phyloP scores from a whole-genome alignment of 2,888 invertebrate species.

The Ashinkailepas kermadecensis region DNA sequence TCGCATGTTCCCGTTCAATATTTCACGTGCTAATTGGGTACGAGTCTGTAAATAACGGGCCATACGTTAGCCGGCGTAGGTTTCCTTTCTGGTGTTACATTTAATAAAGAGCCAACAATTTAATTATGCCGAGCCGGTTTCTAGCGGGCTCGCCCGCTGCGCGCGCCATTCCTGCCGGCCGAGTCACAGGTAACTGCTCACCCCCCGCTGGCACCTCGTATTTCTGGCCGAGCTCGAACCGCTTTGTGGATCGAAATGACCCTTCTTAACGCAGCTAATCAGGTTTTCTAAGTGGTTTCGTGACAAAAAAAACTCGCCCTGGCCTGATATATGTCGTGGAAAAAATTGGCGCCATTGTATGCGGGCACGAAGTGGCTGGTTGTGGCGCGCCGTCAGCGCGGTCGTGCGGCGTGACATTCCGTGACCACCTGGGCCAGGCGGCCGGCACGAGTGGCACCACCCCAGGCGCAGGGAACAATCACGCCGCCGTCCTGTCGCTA shows the following conservation, averaged over 20 bases:
- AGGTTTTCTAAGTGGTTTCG: slow-evolving; percentile 18
- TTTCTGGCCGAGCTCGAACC: not conserved
- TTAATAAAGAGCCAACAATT: slow-evolving; percentile 23
- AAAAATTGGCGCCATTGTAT: not conserved
- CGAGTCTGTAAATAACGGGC: slow-evolving; percentile 15
- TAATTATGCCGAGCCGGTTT: slow-evolving; percentile 6
- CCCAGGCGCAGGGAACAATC: no score
- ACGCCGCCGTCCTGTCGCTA: no score
- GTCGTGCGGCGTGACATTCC: no score
- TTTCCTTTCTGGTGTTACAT: slow-evolving; percentile 20
- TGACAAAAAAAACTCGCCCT: slow-evolving; percentile 1
- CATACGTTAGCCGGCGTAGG: not conserved
- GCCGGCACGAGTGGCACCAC: no score
- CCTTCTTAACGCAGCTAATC: slow-evolving; percentile 20
- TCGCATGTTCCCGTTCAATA: slow-evolving; percentile 1
- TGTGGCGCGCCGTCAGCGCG: no score
- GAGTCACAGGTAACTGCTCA: not conserved
- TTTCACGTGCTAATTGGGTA: slow-evolving; percentile 18
- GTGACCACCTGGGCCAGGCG: no score
- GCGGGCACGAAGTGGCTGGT: not conserved
- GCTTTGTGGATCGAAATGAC: slow-evolving; percentile 18
- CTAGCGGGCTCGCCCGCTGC: not conserved
- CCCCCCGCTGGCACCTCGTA: slow-evolving; percentile 2
- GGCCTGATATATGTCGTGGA: not conserved
- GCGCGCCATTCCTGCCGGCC: not conserved